Conservation (phyloP, 2,113 vertebrate genomes). For the Bettongia penicillata region DNA sequence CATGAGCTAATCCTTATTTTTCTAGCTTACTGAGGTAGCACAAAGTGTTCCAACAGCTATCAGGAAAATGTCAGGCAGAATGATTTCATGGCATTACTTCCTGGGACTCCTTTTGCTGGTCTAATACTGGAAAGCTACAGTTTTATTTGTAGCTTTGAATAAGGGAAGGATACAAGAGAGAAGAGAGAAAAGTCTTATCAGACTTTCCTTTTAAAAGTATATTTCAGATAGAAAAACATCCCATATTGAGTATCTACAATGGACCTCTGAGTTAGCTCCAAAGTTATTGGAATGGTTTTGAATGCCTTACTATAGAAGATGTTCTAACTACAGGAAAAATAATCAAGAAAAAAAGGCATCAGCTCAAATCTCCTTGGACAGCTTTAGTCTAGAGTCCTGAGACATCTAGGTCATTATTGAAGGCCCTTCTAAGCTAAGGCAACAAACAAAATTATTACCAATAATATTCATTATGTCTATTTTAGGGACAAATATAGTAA, state of each 20-base stretch:
- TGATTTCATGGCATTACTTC: neutral
- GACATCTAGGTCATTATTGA: neutral
- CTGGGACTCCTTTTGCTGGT: neutral
- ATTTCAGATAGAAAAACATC: neutral
- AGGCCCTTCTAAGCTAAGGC: neutral
- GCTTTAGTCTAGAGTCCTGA: slow-evolving; percentile 13
- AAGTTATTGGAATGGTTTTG: neutral
- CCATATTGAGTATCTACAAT: neutral
- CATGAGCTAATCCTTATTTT: neutral
- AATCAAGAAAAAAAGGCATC: neutral
- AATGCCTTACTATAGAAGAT: neutral
- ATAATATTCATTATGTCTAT: slow-evolving; percentile 12
- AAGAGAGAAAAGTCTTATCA: neutral
- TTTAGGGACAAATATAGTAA: neutral
- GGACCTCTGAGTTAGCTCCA: neutral
- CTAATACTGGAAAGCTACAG: neutral
- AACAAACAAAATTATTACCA: slow-evolving; percentile 17
- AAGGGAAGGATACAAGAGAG: neutral
- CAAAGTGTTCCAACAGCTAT: neutral
- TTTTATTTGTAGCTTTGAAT: neutral
- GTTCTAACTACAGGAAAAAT: neutral
- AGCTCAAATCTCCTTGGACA: slow-evolving; percentile 13
- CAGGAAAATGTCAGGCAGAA: neutral
- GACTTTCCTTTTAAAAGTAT: neutral
- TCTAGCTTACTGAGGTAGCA: neutral